phyloP scores from a whole-genome alignment of 2,113 vertebrate genomes.

The Menura novaehollandiae region DNA sequence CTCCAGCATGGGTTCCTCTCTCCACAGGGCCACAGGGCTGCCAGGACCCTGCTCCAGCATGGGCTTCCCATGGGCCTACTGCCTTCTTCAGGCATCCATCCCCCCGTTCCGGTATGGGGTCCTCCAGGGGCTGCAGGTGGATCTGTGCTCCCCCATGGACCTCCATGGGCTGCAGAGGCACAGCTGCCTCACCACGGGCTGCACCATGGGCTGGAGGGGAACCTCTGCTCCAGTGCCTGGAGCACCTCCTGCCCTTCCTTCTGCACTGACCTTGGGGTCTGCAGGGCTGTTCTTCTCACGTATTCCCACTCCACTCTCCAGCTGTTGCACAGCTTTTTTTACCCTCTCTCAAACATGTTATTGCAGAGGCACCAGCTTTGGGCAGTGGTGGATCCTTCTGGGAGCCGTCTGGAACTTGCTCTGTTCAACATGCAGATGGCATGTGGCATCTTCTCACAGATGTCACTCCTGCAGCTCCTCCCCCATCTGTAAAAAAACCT shows the following conservation, averaged over 20 bases:
- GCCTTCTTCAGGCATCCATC: not conserved
- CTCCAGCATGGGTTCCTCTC: rapidly evolving
- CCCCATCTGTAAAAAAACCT: not conserved
- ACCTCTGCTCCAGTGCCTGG: not conserved
- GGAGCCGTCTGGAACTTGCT: not conserved
- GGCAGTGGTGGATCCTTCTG: rapidly evolving
- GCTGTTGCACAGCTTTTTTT: not conserved
- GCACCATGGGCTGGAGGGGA: rapidly evolving
- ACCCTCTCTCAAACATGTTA: not conserved
- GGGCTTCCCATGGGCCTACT: not conserved
- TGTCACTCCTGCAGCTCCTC: not conserved
- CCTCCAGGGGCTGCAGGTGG: not conserved
- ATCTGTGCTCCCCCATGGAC: not conserved
- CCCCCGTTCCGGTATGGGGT: not conserved
- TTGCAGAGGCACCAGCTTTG: rapidly evolving
- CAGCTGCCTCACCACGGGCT: not conserved
- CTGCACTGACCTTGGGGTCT: not conserved
- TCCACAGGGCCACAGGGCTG: not conserved
- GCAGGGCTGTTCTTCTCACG: not conserved
- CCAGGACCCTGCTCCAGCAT: not conserved
- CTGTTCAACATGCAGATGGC: not conserved
- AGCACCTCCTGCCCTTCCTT: rapidly evolving
- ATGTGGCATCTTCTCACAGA: not conserved
- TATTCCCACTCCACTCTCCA: not conserved
- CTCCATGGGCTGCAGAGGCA: not conserved